phyloP scores from a whole-genome alignment of 1,140 invertebrate species.

The Lucilia cuprina region DNA sequence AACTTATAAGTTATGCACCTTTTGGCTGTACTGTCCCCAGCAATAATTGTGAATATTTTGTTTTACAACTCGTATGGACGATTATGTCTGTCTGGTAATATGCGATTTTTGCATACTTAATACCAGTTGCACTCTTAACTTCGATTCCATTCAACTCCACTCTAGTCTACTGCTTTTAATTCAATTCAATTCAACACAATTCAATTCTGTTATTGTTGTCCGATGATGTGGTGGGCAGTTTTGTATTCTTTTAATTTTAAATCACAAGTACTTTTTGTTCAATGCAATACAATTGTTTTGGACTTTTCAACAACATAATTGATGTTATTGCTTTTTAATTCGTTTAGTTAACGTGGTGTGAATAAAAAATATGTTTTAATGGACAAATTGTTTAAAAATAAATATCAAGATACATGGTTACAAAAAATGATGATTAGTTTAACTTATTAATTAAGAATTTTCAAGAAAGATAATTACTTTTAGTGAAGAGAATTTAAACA shows the following conservation, averaged over 20 bases:
- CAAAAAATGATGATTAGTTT: too few relatives aligned
- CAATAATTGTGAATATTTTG: background rate
- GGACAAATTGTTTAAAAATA: background rate
- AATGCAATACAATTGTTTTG: constrained; percentile 41
- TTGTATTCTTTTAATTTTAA: background rate
- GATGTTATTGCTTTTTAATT: constrained; percentile 63
- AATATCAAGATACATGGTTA: background rate
- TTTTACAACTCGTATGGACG: background rate
- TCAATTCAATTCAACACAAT: background rate
- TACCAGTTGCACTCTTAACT: background rate
- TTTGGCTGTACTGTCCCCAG: constrained; percentile 16
- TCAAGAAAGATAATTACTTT: too few relatives aligned
- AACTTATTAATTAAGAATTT: too few relatives aligned
- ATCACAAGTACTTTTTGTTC: background rate
- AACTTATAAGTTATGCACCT: constrained; percentile 21
- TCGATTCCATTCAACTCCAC: background rate
- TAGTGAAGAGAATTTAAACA: too few relatives aligned
- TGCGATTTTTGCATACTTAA: constrained; percentile 2
- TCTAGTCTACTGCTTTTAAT: background rate
- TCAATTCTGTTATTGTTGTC: background rate
- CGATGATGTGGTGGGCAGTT: background rate
- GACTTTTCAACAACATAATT: constrained; percentile 58
- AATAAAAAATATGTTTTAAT: constrained; percentile 1
- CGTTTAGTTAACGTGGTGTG: constrained; percentile 43
- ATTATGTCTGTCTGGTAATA: background rate